Evolutionary conservation across 2,797 vertebrate species (phyloP).

Genomic region (Phoebastria nigripes): DNA sequence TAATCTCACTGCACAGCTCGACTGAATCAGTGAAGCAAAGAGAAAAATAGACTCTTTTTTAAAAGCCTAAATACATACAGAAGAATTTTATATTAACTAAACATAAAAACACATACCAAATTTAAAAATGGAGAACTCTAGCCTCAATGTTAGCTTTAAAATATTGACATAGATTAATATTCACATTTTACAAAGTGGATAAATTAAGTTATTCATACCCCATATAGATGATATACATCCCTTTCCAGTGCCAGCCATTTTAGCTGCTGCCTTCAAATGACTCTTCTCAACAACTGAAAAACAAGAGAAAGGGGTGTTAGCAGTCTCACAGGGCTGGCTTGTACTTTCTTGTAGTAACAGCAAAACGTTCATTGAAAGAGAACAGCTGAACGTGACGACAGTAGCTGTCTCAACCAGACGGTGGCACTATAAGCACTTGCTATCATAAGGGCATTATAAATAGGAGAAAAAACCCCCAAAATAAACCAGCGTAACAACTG

Average conservation of each 20-base stretch:
- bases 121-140: not conserved
- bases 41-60: not conserved
- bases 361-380: not conserved
- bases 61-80: not conserved
- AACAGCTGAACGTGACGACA: not conserved
- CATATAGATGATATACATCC: not conserved
- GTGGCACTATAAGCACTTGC: constrained; percentile 73
- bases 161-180: not conserved
- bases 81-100: not conserved
- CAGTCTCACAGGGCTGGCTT: not conserved
- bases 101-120: not conserved
- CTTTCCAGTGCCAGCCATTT: not conserved
- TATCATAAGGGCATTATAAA: not conserved
- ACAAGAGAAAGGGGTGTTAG: not conserved
- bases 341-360: not conserved
- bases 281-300: not conserved
- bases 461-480: not conserved
- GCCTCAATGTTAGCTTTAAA: not conserved
- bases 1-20: not conserved
- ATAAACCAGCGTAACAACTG: not conserved
- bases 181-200: not conserved
- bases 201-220: not conserved
- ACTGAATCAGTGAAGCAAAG: not conserved
- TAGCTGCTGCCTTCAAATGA: not conserved
- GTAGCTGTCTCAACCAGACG: constrained; percentile 52